Evolutionary conservation across 2,797 vertebrate genomes (phyloP), one percentile per base, ranked within the genome.

Genomic region (Poecilia picta): DNA sequence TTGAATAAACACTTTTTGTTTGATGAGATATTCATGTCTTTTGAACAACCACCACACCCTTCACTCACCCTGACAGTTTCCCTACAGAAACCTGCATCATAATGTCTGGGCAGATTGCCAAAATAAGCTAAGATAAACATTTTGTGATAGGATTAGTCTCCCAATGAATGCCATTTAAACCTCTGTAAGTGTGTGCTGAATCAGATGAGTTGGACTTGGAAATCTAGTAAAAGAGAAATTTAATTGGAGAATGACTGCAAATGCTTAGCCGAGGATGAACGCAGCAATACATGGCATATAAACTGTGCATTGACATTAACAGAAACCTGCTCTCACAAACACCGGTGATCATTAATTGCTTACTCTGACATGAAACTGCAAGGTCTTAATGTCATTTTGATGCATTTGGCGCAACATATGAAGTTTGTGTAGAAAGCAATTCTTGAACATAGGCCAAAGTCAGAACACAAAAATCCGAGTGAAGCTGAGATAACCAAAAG

Each of bases 151-250:
- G 79, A 70, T 89, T 76, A 83, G 81, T 75, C 79, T 87, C 83
- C 90, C 87, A 92, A 76, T 93, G 89, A 90, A 89, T 82, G 86
- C 84, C 86, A 86, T 92, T 92, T 90, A 87, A 90, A 92, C 73
- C 85, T 83, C 81, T 57, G 75, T 83, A 76, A 75, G 83, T 81
- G 82, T 82, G 80, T 81, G 78, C 82, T 85, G 85, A 89, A 89
- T 91, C 88, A 86, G 81, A 88, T 53, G 83, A 79, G 83, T 70
- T 76, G 81, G 78, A 80, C 86, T 89, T 93, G 90, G 89, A 90
- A 85, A 66, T 77, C 70, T 70, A 76, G 73, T 75, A 28, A 78
- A 57, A 80, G 73, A 83, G 43, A 85, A 83, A 88, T 76, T 81
- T 75, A 76, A 79, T 89, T 82, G 83, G 73, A 85, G 76, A 84